These are phyloP conservation scores for Bombus pyrosoma DNA, from an alignment of 1,140 invertebrate species.

Conservation along the genomic window DNA sequence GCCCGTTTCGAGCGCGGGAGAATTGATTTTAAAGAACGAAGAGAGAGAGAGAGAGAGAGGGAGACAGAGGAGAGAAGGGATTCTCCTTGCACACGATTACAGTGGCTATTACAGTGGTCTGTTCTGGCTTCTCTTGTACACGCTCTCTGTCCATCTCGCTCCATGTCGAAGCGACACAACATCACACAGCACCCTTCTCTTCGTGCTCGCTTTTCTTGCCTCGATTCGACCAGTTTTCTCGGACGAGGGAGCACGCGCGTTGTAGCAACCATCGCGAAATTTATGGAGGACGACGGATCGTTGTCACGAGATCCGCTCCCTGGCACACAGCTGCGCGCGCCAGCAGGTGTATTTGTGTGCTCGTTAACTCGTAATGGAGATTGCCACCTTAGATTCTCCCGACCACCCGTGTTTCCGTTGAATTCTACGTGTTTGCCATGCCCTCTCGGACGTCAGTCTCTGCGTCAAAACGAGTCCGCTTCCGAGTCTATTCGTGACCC, in stretches of 20 bases:
- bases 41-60: neutral
- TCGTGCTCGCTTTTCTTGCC: neutral
- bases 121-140: neutral
- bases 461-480: constrained; percentile 1
- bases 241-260: neutral
- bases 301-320: constrained; percentile 47
- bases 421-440: constrained; percentile 20
- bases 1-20: constrained; percentile 10
- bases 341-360: constrained; percentile 54
- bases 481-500: neutral
- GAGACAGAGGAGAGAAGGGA: neutral
- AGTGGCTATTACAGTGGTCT: neutral
- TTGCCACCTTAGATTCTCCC: constrained; percentile 56
- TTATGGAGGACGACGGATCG: constrained; percentile 59
- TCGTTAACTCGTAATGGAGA: constrained; percentile 60
- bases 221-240: constrained; percentile 23
- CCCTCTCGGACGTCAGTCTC: neutral
- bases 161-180: too few relatives aligned
- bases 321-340: constrained; percentile 39
- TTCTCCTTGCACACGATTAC: neutral
- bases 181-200: neutral
- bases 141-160: neutral
- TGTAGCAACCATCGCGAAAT: constrained; percentile 42
- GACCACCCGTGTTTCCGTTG: constrained; percentile 52
- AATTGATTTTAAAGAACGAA: constrained; percentile 18